phyloP scores from a whole-genome alignment of 2,888 invertebrate genomes.

The Macrosoma leucophasiata region DNA sequence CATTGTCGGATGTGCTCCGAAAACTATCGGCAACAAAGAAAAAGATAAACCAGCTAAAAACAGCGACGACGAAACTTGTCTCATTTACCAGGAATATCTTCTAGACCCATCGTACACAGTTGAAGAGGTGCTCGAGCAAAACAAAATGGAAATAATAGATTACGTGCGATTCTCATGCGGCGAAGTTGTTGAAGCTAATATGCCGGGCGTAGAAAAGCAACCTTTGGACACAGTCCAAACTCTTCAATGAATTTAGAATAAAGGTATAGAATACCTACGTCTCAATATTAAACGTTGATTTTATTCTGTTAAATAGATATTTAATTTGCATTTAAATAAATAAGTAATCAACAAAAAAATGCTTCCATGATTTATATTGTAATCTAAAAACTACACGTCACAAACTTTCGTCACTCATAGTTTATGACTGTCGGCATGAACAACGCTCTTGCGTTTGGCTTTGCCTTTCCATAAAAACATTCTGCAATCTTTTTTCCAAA shows the following conservation, averaged over 20 bases:
- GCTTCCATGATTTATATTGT: slow-evolving; percentile 5
- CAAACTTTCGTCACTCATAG: too few species aligned
- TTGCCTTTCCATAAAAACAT: slow-evolving; percentile 78
- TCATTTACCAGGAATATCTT: slow-evolving; percentile 92
- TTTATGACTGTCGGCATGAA: slow-evolving; percentile 19
- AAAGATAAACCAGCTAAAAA: slow-evolving; percentile 78
- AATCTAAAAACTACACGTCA: too few species aligned
- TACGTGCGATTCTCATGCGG: slow-evolving; percentile 94
- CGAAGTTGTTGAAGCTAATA: slow-evolving; percentile 66
- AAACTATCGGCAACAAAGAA: slow-evolving; percentile 80
- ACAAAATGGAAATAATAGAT: slow-evolving; percentile 81
- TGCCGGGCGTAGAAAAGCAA: slow-evolving; percentile 67
- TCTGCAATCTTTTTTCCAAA: slow-evolving; percentile 83
- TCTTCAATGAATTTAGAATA: slow-evolving; percentile 65
- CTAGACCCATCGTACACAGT: slow-evolving; percentile 85
- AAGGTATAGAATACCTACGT: slow-evolving; percentile 8
- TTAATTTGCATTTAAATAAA: slow-evolving; percentile 34
- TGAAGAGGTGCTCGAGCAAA: slow-evolving; percentile 80
- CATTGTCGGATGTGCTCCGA: slow-evolving; percentile 91
- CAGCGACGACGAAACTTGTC: slow-evolving; percentile 84
- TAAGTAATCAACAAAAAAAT: slow-evolving; percentile 16
- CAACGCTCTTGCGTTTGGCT: slow-evolving; percentile 30
- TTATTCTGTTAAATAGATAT: slow-evolving; percentile 7
- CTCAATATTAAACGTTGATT: slow-evolving; percentile 10
- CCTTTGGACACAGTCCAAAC: slow-evolving; percentile 78